These are phyloP conservation scores for Entomobrya proxima DNA, from an alignment of 2,888 invertebrate species.

Conservation along the genomic window DNA sequence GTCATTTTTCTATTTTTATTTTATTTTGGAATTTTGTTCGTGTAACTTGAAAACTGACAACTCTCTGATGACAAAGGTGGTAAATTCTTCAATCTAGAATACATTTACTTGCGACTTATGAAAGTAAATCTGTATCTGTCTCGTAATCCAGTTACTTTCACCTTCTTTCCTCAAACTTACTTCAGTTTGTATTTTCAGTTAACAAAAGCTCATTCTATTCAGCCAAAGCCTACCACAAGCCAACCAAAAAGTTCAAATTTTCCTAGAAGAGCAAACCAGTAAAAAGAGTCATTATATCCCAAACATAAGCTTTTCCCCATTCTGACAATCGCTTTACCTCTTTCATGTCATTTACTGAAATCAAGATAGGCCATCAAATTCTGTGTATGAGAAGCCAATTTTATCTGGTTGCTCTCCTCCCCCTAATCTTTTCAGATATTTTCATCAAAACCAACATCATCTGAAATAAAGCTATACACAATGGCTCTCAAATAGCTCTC, in stretches of 20 bases:
- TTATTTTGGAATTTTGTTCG: neutral
- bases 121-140: too few relatives aligned
- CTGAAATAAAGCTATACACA: neutral
- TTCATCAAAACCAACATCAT: constrained; percentile 46
- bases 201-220: too few relatives aligned
- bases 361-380: neutral
- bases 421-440: neutral
- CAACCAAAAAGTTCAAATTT: neutral
- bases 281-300: constrained; percentile 16
- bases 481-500: constrained; percentile 12
- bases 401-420: neutral
- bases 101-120: too few relatives aligned
- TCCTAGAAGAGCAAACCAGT: neutral
- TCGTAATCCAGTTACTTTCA: too few relatives aligned
- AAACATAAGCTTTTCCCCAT: constrained; percentile 8
- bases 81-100: too few relatives aligned
- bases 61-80: neutral
- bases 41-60: neutral
- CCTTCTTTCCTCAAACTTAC: too few relatives aligned
- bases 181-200: too few relatives aligned
- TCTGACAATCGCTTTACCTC: neutral
- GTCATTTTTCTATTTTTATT: constrained; percentile 79
- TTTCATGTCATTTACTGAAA: neutral
- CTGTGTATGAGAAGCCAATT: neutral
- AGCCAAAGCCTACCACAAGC: constrained; percentile 13